These are phyloP conservation scores for Tetranychus cinnabarinus DNA, from an alignment of 1,140 invertebrate species.

Conservation along the genomic window DNA sequence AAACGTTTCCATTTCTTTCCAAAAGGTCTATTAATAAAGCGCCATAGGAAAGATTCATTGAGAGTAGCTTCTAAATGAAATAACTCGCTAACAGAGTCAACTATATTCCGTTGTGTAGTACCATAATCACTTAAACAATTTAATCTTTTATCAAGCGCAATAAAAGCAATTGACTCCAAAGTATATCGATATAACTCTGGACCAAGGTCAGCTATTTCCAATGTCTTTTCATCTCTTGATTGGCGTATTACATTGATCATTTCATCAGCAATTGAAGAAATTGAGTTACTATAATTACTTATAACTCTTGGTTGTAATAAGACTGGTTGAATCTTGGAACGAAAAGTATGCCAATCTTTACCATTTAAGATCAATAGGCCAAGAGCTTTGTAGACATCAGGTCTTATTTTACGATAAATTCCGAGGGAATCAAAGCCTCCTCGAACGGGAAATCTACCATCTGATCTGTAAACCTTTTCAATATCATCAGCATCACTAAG, in stretches of 20 bases:
- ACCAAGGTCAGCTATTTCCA: slow-evolving; percentile 16
- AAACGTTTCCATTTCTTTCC: background rate
- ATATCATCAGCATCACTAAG: slow-evolving; percentile 19
- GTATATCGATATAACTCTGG: slow-evolving; percentile 14
- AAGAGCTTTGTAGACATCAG: slow-evolving; percentile 44
- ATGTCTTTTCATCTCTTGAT: background rate
- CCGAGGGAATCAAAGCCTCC: slow-evolving; percentile 51
- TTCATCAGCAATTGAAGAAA: slow-evolving; percentile 36
- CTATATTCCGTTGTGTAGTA: too few relatives aligned
- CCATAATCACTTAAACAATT: background rate
- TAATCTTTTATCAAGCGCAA: background rate
- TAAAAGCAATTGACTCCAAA: slow-evolving; percentile 13
- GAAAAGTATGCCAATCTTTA: slow-evolving; percentile 47
- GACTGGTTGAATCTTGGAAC: slow-evolving; percentile 41
- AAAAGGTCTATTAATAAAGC: background rate
- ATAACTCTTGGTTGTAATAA: slow-evolving; percentile 44
- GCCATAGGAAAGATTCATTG: slow-evolving; percentile 9
- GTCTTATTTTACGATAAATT: slow-evolving; percentile 45
- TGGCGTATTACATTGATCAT: slow-evolving; percentile 26
- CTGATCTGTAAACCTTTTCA: slow-evolving; percentile 20
- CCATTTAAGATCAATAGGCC: slow-evolving; percentile 66
- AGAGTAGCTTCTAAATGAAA: too few relatives aligned
- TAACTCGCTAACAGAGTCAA: too few relatives aligned
- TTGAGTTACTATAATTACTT: slow-evolving; percentile 32
- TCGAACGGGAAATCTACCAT: slow-evolving; percentile 42